Percentiles rank a stretch among this genome's conserved stretches.
These are phyloP conservation scores for Ondatra zibethicus DNA, from an alignment of 2,113 vertebrate species.

Conservation along the genomic window DNA sequence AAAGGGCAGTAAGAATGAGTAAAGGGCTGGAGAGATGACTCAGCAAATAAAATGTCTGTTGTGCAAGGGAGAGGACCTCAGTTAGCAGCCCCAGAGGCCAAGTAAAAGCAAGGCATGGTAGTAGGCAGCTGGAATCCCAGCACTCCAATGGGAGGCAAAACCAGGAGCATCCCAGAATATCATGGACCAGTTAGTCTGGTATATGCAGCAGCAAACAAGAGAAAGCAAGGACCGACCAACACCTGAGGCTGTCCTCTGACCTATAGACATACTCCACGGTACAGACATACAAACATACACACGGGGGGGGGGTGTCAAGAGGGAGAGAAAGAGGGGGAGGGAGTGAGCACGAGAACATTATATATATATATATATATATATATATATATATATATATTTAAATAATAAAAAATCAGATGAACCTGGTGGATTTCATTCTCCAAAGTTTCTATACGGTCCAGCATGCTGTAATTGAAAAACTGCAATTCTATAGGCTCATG, in stretches of 20 bases:
- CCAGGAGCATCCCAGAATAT: not conserved
- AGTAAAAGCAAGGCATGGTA: not conserved
- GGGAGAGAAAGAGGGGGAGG: too few relatives aligned
- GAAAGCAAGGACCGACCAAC: not conserved
- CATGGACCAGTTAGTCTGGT: not conserved
- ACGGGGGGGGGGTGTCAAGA: not conserved
- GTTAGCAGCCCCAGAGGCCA: not conserved
- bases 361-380: too few relatives aligned
- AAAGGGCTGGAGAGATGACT: not conserved
- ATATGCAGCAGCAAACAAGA: not conserved
- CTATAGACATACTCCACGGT: not conserved
- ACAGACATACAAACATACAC: not conserved
- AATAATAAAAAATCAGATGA: not conserved
- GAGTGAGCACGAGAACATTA: too few relatives aligned
- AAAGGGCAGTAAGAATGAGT: not conserved
- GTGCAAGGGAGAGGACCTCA: too few relatives aligned
- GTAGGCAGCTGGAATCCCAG: not conserved
- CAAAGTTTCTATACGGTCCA: fast-evolving
- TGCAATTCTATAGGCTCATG: not conserved
- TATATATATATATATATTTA: too few relatives aligned
- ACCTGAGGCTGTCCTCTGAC: not conserved
- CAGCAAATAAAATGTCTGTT: not conserved
- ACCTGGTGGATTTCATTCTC: not conserved
- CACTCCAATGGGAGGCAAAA: not conserved
- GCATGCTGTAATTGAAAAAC: not conserved